phyloP scores from a whole-genome alignment of 2,888 invertebrate genomes.

The Periphyllus acericola region DNA sequence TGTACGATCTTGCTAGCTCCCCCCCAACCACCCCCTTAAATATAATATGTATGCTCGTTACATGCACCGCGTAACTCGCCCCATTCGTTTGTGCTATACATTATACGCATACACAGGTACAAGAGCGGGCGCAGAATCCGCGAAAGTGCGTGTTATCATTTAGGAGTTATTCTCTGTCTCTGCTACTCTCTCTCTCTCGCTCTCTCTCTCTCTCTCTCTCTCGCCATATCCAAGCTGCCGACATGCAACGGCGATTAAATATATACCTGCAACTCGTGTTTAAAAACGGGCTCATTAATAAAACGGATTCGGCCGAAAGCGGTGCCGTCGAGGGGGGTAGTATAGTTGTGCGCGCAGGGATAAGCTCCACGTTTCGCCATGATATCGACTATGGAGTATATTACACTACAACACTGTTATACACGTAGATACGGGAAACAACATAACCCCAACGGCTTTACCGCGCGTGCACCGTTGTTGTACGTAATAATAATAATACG shows the following conservation, averaged over 20 bases:
- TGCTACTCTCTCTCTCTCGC: neutral
- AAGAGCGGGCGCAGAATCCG: neutral
- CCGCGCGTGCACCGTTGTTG: too few species aligned
- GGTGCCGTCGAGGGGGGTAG: neutral
- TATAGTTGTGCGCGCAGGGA: neutral
- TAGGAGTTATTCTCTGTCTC: neutral
- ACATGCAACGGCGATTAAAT: neutral
- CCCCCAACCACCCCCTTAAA: slow-evolving; percentile 18
- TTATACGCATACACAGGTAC: too few species aligned
- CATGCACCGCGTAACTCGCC: neutral
- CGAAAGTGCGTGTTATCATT: neutral
- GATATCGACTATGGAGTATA: too few species aligned
- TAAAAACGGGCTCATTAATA: neutral
- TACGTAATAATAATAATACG: too few species aligned
- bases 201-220: neutral
- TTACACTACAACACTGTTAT: too few species aligned
- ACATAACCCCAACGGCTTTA: too few species aligned
- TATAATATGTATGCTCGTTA: neutral
- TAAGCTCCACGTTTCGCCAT: neutral
- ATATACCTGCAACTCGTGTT: neutral
- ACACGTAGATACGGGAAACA: too few species aligned
- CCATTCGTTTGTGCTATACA: neutral
- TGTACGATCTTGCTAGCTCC: neutral
- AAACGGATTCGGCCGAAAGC: neutral
- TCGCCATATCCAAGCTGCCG: neutral